Evolutionary conservation across 2,888 invertebrate species (phyloP), one percentile per base, ranked within the genome.

Genomic region (Microchrysa polita): DNA sequence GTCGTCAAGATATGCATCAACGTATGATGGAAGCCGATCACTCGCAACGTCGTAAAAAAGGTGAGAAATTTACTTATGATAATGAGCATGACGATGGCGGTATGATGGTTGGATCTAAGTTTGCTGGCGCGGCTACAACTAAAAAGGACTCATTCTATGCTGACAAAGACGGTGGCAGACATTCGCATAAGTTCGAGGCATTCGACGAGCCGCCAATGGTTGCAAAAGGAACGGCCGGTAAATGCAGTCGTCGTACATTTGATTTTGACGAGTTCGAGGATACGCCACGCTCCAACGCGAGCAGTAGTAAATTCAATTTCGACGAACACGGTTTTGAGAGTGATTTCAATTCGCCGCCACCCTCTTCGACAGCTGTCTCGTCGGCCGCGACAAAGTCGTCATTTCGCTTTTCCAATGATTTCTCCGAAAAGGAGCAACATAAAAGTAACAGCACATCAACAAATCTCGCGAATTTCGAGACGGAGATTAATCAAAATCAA

Each of bases 391-490:
- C 80, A 22, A 84, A 84, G 73, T 82, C 83, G 1, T 81, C 83
- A 10, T 87, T 87, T 73, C 82, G 88, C 53, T 89, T 90, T 81
- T 90, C 90, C 18, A 88, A 87, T 78, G 90, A 91, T 80, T 90
- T 90, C 81, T 87, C 88, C 0, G 88, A 88, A 23, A 82, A 87
- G 65, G 80, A 82, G 40, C 27, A 34, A 34, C 27, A 34, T 34
- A 76, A 78, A 9, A 76, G 73, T 16, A 14, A 14, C 1, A 52
- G 1, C 14, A 20, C 72, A 12, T 42, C 18, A 4, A 42, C 14
- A 18, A 75, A 72, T 44, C 73, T 67, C 60, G 67, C 72, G 18
- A 77, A 75, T 59, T 77, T 76, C 22, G 77, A 78, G 14, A 73
- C 76, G 48, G 79, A 79, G 5, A 75, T 76, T 53, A 23, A 44